Evolutionary conservation across 2,797 vertebrate species (phyloP).

Genomic region (Periophthalmus magnuspinnatus): DNA sequence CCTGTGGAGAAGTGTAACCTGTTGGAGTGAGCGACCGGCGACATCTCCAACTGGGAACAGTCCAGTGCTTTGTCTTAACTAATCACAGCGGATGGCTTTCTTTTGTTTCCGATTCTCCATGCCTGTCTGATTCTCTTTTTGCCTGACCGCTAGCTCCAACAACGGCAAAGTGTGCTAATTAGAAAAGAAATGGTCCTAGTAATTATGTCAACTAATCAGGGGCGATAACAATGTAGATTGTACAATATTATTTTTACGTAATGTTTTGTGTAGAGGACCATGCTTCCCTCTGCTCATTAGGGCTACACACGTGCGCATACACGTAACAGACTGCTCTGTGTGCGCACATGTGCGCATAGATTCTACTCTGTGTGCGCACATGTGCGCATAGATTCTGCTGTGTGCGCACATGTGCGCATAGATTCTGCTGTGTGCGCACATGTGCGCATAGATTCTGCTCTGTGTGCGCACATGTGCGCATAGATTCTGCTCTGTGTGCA

Average conservation of each 20-base stretch:
- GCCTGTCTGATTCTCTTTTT: constrained; percentile 93
- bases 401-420: constrained; percentile 29
- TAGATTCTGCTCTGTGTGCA: no score
- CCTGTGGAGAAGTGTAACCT: constrained; percentile 86
- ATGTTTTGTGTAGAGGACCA: constrained; percentile 89
- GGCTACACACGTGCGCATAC: constrained; percentile 78
- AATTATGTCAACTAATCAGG: constrained; percentile 97
- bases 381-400: no score
- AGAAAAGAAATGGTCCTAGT: constrained; percentile 96
- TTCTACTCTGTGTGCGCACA: no score
- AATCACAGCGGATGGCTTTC: constrained; percentile 89
- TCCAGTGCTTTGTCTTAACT: constrained; percentile 93
- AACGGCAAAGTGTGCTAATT: constrained; percentile 97
- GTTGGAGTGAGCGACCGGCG: constrained; percentile 81
- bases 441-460: constrained; percentile 38
- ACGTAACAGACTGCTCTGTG: constrained; percentile 46
- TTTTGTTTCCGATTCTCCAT: constrained; percentile 92
- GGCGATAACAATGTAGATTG: constrained; percentile 89
- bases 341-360: constrained; percentile 25
- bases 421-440: constrained; percentile 6
- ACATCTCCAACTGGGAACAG: constrained; percentile 95
- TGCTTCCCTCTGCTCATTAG: constrained; percentile 91
- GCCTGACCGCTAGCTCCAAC: constrained; percentile 84
- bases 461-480: no score
- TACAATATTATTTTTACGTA: constrained; percentile 97